These are phyloP conservation scores for Seriola rivoliana DNA, from an alignment of 2,113 vertebrate genomes.

Conservation along the genomic window DNA sequence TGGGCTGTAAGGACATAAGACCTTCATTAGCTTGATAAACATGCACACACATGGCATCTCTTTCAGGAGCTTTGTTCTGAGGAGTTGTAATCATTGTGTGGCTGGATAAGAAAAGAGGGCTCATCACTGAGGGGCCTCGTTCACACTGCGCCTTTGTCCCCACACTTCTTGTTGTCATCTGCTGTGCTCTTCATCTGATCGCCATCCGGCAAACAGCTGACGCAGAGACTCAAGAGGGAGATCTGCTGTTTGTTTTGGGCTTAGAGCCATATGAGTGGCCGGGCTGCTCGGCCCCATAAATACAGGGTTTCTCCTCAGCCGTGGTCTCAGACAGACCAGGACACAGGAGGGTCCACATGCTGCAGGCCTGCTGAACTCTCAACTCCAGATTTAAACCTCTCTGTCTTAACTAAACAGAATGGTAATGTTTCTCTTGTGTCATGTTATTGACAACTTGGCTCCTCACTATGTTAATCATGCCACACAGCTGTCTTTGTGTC, in stretches of 20 bases:
- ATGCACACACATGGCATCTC: constrained; percentile 66
- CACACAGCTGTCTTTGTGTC: constrained; percentile 23
- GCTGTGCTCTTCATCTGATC: constrained; percentile 89
- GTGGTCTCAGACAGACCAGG: constrained; percentile 27
- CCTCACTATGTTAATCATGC: neutral
- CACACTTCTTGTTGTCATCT: constrained; percentile 84
- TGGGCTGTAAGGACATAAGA: constrained; percentile 38
- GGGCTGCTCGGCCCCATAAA: constrained; percentile 67
- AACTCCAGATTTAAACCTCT: neutral
- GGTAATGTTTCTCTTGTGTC: constrained; percentile 41
- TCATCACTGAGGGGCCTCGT: constrained; percentile 76
- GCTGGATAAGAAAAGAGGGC: constrained; percentile 51
- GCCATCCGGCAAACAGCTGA: constrained; percentile 91
- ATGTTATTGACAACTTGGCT: constrained; percentile 1
- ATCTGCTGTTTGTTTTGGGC: constrained; percentile 71
- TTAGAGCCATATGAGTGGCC: constrained; percentile 55
- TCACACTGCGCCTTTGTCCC: constrained; percentile 85
- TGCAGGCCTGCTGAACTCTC: neutral
- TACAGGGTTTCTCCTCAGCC: constrained; percentile 25
- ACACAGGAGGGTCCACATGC: constrained; percentile 23
- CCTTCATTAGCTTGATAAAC: constrained; percentile 71
- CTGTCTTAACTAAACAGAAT: constrained; percentile 26
- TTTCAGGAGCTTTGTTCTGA: constrained; percentile 48
- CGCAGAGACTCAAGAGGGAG: constrained; percentile 85
- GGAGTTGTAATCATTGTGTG: constrained; percentile 63